Percentiles rank a stretch among this genome's conserved stretches.
phyloP scores from a whole-genome alignment of 2,888 invertebrate species.

The Zaprionus bogoriensis region DNA sequence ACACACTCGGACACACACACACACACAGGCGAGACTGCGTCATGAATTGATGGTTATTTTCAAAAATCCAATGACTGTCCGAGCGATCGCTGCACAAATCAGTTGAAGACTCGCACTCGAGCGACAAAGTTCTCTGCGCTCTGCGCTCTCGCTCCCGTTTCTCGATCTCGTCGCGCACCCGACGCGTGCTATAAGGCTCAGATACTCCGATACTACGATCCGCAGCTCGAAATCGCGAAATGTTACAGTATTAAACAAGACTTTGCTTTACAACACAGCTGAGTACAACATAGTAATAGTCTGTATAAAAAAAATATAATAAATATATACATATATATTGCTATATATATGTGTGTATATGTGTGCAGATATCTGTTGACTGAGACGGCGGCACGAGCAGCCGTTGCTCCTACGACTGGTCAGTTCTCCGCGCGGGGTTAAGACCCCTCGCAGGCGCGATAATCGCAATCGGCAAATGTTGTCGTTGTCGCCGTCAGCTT shows the following conservation, averaged over 20 bases:
- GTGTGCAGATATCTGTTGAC: background rate
- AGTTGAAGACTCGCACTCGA: slow-evolving; percentile 82
- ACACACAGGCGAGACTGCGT: slow-evolving; percentile 40
- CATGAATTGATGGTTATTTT: slow-evolving; percentile 77
- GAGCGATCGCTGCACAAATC: slow-evolving; percentile 81
- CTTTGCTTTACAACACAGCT: background rate
- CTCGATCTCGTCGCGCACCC: background rate
- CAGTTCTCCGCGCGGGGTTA: slow-evolving; percentile 72
- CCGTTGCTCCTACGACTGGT: slow-evolving; percentile 43
- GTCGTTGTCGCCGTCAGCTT: slow-evolving; percentile 24
- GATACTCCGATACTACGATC: background rate
- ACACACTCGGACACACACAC: slow-evolving; percentile 9
- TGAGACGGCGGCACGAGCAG: slow-evolving; percentile 38
- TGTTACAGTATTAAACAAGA: background rate
- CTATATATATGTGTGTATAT: slow-evolving; percentile 2
- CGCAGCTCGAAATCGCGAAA: background rate
- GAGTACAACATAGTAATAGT: background rate
- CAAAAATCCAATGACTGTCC: slow-evolving; percentile 82
- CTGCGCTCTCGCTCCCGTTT: slow-evolving; percentile 24
- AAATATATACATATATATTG: background rate
- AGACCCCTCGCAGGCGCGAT: slow-evolving; percentile 79
- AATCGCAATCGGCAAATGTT: slow-evolving; percentile 71
- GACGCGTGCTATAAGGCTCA: slow-evolving; percentile 15
- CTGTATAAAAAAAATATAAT: background rate
- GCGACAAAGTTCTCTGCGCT: slow-evolving; percentile 70